A percentile compares a stretch with the other conserved stretches of the same genome.
These are phyloP conservation scores for Limnephilus rhombicus DNA, from an alignment of 2,888 invertebrate species.

Conservation along the genomic window DNA sequence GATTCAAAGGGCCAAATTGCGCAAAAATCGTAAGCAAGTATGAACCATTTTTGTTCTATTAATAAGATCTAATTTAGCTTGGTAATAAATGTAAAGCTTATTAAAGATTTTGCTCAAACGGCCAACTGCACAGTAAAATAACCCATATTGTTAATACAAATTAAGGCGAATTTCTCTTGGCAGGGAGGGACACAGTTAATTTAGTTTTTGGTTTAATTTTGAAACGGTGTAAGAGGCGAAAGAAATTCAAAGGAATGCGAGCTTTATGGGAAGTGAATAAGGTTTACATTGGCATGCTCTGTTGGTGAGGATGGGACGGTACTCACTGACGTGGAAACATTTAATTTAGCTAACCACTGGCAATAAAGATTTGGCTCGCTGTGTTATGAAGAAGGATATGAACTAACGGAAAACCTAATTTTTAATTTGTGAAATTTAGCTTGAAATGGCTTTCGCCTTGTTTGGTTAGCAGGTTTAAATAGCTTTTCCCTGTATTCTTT, in stretches of 20 bases:
- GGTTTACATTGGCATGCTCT: not conserved
- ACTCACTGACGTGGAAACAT: slow-evolving; percentile 50
- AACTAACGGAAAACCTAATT: not conserved
- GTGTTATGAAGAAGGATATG: not conserved
- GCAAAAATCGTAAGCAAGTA: not conserved
- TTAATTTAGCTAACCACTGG: slow-evolving; percentile 66
- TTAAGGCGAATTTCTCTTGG: slow-evolving; percentile 28
- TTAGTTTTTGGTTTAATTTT: not conserved
- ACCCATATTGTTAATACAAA: not conserved
- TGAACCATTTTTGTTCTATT: not conserved
- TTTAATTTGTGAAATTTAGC: not conserved
- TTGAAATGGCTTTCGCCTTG: too few species aligned
- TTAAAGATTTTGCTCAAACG: not conserved
- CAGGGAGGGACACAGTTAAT: slow-evolving; percentile 25
- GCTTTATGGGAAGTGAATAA: not conserved
- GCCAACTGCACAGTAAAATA: not conserved
- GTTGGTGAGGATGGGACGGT: not conserved
- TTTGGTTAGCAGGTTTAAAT: too few species aligned
- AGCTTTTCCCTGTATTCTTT: too few species aligned
- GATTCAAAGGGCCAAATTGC: not conserved
- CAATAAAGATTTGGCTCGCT: slow-evolving; percentile 64
- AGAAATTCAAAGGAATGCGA: not conserved
- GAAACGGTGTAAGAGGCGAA: not conserved
- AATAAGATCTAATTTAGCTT: slow-evolving; percentile 6
- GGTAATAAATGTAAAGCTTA: not conserved